Evolutionary conservation across 1,140 invertebrate genomes (phyloP).

Genomic region (Drosophila pseudoananassae): DNA sequence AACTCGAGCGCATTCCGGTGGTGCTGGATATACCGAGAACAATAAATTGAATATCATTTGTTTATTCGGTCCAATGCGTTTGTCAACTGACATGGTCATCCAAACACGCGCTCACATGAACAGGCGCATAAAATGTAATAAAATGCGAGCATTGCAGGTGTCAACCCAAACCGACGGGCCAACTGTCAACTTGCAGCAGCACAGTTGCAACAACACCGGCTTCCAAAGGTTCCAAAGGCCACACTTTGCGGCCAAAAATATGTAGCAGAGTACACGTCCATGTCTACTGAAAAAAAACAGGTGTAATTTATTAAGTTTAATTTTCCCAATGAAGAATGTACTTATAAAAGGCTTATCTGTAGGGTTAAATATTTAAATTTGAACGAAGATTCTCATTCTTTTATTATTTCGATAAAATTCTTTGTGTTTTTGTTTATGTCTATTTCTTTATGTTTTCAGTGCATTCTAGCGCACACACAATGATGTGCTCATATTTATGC

Average conservation of each 20-base stretch:
- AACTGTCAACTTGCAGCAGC: constrained; percentile 51
- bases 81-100: constrained; percentile 65
- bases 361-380: too few relatives aligned
- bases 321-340: not conserved
- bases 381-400: too few relatives aligned
- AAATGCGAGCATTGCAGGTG: constrained; percentile 80
- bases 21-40: constrained; percentile 43
- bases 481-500: constrained; percentile 70
- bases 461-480: constrained; percentile 15
- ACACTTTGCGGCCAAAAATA: constrained; percentile 79
- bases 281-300: constrained; percentile 27
- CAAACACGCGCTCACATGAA: constrained; percentile 39
- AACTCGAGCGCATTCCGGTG: constrained; percentile 37
- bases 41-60: constrained; percentile 82
- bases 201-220: constrained; percentile 32
- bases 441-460: not conserved
- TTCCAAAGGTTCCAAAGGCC: constrained; percentile 47
- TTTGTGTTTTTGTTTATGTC: too few relatives aligned
- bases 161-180: constrained; percentile 60
- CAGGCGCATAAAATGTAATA: constrained; percentile 69
- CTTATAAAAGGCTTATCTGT: too few relatives aligned
- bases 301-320: not conserved
- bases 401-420: too few relatives aligned
- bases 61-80: constrained; percentile 74
- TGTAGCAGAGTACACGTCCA: constrained; percentile 32